Conservation (phyloP, 2,113 vertebrate species). For the Oncorhynchus masou region DNA sequence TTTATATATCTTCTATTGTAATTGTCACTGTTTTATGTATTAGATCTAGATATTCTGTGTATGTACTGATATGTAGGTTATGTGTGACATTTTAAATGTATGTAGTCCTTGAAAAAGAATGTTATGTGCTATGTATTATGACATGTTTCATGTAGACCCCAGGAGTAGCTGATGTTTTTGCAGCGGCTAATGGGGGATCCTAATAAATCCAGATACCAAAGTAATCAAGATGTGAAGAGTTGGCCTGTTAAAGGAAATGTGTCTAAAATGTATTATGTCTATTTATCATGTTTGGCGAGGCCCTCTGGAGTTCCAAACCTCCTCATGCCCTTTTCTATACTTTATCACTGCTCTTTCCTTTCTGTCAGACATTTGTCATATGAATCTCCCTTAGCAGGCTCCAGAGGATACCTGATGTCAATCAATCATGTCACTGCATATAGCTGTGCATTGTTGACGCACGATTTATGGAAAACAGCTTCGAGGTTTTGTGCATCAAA, state of each 20-base stretch:
- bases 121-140: background rate
- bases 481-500: slow-evolving; percentile 7
- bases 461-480: slow-evolving; percentile 24
- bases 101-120: background rate
- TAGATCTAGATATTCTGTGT: no score
- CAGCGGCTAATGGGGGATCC: no score
- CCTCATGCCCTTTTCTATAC: background rate
- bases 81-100: no score
- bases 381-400: background rate
- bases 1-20: background rate
- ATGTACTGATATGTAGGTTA: no score
- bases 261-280: background rate
- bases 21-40: background rate
- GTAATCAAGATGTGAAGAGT: background rate
- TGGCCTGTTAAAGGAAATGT: background rate
- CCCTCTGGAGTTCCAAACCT: background rate
- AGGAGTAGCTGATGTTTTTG: no score
- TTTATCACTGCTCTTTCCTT: background rate
- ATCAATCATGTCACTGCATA: slow-evolving; percentile 28
- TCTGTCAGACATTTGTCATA: slow-evolving; percentile 19
- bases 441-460: slow-evolving; percentile 1
- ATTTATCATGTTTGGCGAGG: background rate
- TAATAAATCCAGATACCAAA: background rate
- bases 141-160: no score
- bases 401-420: slow-evolving; percentile 24